Conservation (phyloP, 2,797 vertebrate species). For the Nyctibius grandis region DNA sequence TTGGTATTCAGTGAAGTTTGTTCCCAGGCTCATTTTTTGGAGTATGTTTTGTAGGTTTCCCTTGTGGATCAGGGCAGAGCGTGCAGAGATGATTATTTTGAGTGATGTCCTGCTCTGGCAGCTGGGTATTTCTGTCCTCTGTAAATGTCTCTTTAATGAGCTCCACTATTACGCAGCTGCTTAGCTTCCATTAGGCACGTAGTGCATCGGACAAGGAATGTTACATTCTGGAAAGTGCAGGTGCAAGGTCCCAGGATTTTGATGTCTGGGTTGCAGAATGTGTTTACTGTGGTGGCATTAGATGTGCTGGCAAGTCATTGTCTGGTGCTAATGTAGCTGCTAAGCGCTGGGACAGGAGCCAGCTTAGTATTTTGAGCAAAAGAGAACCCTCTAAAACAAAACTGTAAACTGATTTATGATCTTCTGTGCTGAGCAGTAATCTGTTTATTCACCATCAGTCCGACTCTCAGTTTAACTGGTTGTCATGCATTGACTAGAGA, state of each 20-base stretch:
- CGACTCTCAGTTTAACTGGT: background rate
- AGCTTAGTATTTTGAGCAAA: background rate
- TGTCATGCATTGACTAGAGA: background rate
- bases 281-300: slow-evolving; percentile 17
- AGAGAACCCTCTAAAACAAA: background rate
- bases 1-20: background rate
- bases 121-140: background rate
- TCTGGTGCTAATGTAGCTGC: background rate
- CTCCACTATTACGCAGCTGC: background rate
- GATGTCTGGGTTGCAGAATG: background rate
- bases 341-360: background rate
- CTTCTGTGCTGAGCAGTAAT: background rate
- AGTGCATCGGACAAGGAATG: background rate
- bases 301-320: background rate
- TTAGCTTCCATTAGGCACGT: background rate
- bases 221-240: background rate
- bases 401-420: background rate
- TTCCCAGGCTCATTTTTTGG: background rate
- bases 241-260: background rate
- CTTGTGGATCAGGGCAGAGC: background rate
- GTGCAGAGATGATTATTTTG: background rate
- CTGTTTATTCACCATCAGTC: background rate
- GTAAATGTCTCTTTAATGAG: background rate
- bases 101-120: background rate
- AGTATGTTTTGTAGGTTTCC: background rate